These are phyloP conservation scores for Neopipo cinnamomea DNA, from an alignment of 2,113 vertebrate genomes.

Conservation along the genomic window DNA sequence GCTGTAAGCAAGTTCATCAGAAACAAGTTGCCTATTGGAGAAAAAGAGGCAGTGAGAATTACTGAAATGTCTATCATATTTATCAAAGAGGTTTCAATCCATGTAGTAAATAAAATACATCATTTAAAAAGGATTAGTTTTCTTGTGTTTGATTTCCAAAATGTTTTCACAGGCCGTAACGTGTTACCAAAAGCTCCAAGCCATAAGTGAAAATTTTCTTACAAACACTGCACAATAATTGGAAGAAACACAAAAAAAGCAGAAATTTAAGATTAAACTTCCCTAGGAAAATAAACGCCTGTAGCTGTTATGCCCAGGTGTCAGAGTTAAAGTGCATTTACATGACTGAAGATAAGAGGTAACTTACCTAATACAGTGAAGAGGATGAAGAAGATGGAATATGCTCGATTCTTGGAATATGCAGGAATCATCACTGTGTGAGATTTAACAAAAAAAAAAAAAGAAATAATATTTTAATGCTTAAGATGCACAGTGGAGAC, in stretches of 20 bases:
- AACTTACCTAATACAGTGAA: slow-evolving; percentile 92
- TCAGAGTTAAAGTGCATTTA: not conserved
- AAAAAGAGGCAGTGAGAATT: not conserved
- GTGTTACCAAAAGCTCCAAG: not conserved
- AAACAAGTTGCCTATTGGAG: slow-evolving; percentile 86
- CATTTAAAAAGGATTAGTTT: not conserved
- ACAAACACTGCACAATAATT: not conserved
- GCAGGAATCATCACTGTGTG: slow-evolving; percentile 91
- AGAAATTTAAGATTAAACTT: not conserved
- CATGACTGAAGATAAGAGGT: not conserved
- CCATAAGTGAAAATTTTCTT: not conserved
- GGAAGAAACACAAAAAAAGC: not conserved
- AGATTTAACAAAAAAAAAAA: not conserved
- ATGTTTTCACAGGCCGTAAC: not conserved
- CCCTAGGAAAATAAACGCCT: not conserved
- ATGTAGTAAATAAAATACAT: not conserved
- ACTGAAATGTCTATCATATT: not conserved
- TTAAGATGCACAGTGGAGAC: not conserved
- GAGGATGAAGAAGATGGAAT: slow-evolving; percentile 88
- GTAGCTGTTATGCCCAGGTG: not conserved
- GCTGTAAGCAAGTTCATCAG: slow-evolving; percentile 97
- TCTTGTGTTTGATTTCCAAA: not conserved
- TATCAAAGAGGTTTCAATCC: not conserved
- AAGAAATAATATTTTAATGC: not conserved
- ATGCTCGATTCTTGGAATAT: slow-evolving; percentile 85